Base-by-base conservation (phyloP, 2,113 vertebrate species). In the Tautogolabrus adspersus region DNA sequence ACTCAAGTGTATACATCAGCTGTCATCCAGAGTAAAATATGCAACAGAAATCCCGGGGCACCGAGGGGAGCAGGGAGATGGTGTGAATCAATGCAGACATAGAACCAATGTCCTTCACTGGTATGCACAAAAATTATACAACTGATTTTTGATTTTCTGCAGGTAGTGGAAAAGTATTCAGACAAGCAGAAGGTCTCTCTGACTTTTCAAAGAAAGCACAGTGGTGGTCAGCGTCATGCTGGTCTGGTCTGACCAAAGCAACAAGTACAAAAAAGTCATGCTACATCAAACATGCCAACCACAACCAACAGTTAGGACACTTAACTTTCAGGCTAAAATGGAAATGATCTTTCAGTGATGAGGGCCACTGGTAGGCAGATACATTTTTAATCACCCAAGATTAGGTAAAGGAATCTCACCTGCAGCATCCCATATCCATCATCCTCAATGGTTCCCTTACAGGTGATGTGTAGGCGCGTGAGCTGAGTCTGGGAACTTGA, bases 361-460 rank as follows among this genome's bases (percentile, higher is more conserved):
- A 13, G 12, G 44, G 10, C 3, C 44, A 46, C 44, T 15, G 44
- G 44, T 15, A 46, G 44, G 44, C 12, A 46, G 15, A 46, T 3
- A 2, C 15, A 46, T 46, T 46, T 5, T 15, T 15, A 34, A 15
- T 46, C 4, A 46, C 13, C 12, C 12, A 12, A 15, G 12, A 11
- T 46, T 46, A 46, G 15, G 15, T 13, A 56, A 64, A 72, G 1
- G 10, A 78, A 62, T 19, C 94, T 84, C 87, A 99, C 98, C 97
- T 99, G 98, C 8, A 99, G 92, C 98, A 99, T 98, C 19, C 97
- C 98, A 57, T 94, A 95, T 21, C 98, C 98, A 63, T 95, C 93
- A 69, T 95, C 94, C 92, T 99, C 98, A 12, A 99, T 99, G 15
- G 96, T 99, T 57, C 98, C 98, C 86, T 97, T 94, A 44, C 95